Base-by-base conservation (phyloP, 2,797 vertebrate genomes). In the Eospalax fontanierii region DNA sequence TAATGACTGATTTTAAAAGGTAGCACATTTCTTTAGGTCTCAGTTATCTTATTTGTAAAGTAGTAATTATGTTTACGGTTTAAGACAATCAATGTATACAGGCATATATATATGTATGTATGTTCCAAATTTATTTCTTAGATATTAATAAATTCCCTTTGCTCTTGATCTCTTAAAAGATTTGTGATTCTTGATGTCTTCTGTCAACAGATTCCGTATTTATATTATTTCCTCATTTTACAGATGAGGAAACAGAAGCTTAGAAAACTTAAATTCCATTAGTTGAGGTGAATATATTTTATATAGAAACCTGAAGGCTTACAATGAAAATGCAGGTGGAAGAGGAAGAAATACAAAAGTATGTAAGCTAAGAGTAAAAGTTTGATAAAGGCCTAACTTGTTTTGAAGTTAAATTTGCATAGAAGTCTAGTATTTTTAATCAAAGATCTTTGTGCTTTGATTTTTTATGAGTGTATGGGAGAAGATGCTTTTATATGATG, bases 331-430 rank as follows among this genome's bases (percentile, higher is more conserved):
- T 16, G 30, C 8, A 11, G 33, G 66, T 18, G 6, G 24, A 38
- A 19, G 66, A 40, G 33, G 11, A 61, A 50, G 24, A 40, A 54
- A 35, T 22, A 82, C 19, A 80, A 22, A 82, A 68, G 3, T 50
- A 26, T 90, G 40, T 10, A 50, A 80, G 18, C 4, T 71, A 43
- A 9, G 11, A 21, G 30, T 46, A 16, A 16, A 40, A 89, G 4
- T 43, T 71, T 26, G 33, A 70, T 79, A 33, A 89, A 70, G 28
- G 38, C 74, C 12, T 87, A 65, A 40, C 6, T 33, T 81, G 1
- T 65, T 95, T 93, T 86, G 33, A 94, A 86, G 18, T 66, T 75
- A 33, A 61, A 54, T 73, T 90, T 85, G 50, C 68, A 26, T 24
- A 38, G 35, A 76, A 88, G 6, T 61, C 22, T 16, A 75, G 1